A percentile compares a stretch with the other conserved stretches of the same genome.
Evolutionary conservation across 2,797 vertebrate species (phyloP).

Genomic region (Gallinago solitaria): DNA sequence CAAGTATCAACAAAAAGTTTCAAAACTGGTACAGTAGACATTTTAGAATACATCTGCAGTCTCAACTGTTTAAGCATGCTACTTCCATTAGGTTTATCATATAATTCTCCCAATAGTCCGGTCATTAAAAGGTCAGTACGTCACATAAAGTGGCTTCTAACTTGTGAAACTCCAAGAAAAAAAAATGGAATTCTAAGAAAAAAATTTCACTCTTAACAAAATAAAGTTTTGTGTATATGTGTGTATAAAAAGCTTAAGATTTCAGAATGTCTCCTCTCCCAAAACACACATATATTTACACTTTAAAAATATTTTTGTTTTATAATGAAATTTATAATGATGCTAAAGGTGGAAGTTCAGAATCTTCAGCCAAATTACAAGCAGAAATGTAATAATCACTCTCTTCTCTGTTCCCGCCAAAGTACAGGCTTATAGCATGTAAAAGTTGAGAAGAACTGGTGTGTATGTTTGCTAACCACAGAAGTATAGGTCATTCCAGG

Average conservation of each 20-base stretch:
- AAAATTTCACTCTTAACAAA: background rate
- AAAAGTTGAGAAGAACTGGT: background rate
- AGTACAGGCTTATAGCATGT: background rate
- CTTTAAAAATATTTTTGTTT: background rate
- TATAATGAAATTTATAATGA: background rate
- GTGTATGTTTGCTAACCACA: background rate
- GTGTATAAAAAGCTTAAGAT: background rate
- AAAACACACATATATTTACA: background rate
- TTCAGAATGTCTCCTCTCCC: background rate
- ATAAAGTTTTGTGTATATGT: background rate
- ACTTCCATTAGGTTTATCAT: background rate
- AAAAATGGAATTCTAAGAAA: background rate
- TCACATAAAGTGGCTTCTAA: constrained; percentile 8
- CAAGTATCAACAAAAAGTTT: background rate
- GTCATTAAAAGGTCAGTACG: background rate
- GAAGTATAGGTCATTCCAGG: background rate
- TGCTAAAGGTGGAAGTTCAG: background rate
- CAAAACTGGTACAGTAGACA: background rate
- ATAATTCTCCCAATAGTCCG: background rate
- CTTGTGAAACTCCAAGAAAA: background rate
- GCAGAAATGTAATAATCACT: background rate
- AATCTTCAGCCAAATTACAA: background rate
- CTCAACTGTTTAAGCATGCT: background rate
- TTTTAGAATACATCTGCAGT: background rate
- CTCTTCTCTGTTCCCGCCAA: rapidly evolving